These are phyloP conservation scores for Thripadectes ignobilis DNA, from an alignment of 2,797 vertebrate genomes.

Conservation along the genomic window DNA sequence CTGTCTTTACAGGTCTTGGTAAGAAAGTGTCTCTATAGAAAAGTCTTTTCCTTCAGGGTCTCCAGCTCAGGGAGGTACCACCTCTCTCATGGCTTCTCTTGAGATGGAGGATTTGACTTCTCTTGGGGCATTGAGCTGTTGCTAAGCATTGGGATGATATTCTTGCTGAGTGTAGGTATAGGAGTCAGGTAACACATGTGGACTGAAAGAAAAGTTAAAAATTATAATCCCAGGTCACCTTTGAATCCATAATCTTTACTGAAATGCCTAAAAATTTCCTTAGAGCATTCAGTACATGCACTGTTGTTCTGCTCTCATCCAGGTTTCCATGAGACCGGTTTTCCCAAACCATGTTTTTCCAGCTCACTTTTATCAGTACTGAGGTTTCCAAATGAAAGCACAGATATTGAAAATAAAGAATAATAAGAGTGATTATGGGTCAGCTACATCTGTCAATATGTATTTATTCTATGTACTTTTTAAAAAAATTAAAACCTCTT, in stretches of 20 bases:
- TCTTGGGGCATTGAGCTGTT: background rate
- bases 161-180: background rate
- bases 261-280: background rate
- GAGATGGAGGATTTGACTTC: background rate
- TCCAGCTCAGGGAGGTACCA: background rate
- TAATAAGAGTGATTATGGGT: background rate
- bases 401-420: background rate
- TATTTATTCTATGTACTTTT: background rate
- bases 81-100: background rate
- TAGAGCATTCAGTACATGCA: background rate
- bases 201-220: background rate
- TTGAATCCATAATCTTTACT: background rate
- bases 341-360: background rate
- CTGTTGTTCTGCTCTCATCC: background rate
- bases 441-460: background rate
- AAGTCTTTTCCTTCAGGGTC: background rate
- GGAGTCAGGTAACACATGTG: background rate
- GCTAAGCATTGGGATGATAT: background rate
- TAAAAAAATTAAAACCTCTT: rapidly evolving
- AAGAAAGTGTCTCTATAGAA: background rate
- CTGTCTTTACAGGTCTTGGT: background rate
- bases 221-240: background rate
- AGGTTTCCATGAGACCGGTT: background rate
- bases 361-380: background rate
- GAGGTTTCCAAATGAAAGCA: background rate